Evolutionary conservation across 2,888 invertebrate genomes (phyloP).

Genomic region (Megamerina dolium): DNA sequence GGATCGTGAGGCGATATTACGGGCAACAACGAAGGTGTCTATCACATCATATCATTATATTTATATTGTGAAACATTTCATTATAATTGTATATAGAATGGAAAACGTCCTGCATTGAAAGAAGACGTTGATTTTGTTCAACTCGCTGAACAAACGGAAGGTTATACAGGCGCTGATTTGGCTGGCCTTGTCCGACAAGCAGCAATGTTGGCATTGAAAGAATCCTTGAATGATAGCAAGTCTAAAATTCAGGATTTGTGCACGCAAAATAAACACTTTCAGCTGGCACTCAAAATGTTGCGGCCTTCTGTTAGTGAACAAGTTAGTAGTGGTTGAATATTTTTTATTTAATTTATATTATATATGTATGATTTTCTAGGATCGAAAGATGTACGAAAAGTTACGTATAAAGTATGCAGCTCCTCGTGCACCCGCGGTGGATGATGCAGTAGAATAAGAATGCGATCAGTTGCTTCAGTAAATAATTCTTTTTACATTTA

Average conservation of each 20-base stretch:
- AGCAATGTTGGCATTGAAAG: constrained; percentile 71
- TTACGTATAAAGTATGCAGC: constrained; percentile 61
- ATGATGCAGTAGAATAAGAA: not conserved
- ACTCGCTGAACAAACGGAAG: constrained; percentile 64
- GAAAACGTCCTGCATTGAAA: constrained; percentile 69
- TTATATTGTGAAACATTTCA: constrained; percentile 1
- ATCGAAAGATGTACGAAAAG: constrained; percentile 70
- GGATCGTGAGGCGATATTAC: constrained; percentile 83
- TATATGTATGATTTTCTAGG: constrained; percentile 47
- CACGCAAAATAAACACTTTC: constrained; percentile 68
- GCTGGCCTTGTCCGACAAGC: constrained; percentile 85
- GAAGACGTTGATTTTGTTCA: constrained; percentile 69
- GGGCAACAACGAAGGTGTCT: constrained; percentile 78
- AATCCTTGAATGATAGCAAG: constrained; percentile 59
- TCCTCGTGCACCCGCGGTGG: constrained; percentile 26
- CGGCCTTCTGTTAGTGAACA: constrained; percentile 81
- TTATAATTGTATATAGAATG: constrained; percentile 54
- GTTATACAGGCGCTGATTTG: constrained; percentile 92
- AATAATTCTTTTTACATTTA: too few relatives aligned
- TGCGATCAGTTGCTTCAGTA: too few relatives aligned
- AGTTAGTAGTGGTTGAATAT: constrained; percentile 42
- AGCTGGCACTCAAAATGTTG: constrained; percentile 68
- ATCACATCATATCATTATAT: constrained; percentile 12
- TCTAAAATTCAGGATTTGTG: constrained; percentile 52
- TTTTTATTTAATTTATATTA: not conserved